Base-by-base conservation (phyloP, 2,113 vertebrate genomes). In the Sisor rabdophorus region DNA sequence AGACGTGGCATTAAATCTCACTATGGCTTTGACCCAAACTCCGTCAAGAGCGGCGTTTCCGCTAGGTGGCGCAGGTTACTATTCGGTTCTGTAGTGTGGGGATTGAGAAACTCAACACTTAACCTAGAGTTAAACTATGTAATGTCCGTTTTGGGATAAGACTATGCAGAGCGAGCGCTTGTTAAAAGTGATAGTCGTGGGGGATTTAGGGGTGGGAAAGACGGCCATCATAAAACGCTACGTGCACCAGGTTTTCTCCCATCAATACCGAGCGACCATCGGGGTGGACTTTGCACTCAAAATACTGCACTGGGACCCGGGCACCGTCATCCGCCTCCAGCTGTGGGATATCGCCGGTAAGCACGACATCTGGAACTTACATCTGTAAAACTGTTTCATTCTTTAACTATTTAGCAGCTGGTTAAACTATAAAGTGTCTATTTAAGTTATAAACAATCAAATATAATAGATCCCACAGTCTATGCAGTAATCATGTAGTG, bases 341-440 rank as follows among this genome's bases (percentile, higher is more conserved):
- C 86, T 93, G 50, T 93, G 92, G 92, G 91, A 93, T 84, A 91
- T 92, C 48, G 92, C 92, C 13, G 92, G 92, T 93, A 78, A 36
- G 88, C 86, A 40, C 11, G 40, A 73, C 40, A 73, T 50, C 56
- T 61, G 40, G 44, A 50, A 2, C 22, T 26, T n/a, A n/a, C 15
- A 24, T 32, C 24, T 36, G 20, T 6, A 0, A 16, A 11, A 32
- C 15, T 67, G 64, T 17, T 13, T 11, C 17, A 3, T 4, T 44
- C n/a, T 65, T 17, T 13, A 44, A 11, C 7, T 44, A 13, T 44
- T n/a, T 63, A 61, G 17, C 11, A 40, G 61, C 12, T 11, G 8
- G 12, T 13, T 16, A 9, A 13, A 9, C 44, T 65, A 2, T 2
- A 5, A n/a, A 40, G 59, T 20, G 30, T 36, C 1, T 63, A 4